Conservation (phyloP, 2,113 vertebrate species). For the Nibea coibor region DNA sequence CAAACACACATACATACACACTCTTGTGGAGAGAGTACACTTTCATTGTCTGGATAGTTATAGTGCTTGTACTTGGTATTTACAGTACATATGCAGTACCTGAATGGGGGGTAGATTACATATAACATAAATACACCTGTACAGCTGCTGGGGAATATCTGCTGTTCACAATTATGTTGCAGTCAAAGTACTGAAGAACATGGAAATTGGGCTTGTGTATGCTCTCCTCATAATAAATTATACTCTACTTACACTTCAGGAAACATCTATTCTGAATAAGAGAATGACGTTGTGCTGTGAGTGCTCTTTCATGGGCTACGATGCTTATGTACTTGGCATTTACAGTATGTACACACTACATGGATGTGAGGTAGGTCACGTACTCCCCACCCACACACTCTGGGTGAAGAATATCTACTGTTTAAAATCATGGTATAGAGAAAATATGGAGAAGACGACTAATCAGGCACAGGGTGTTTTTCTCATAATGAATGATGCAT, state of each 20-base stretch:
- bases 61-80: constrained; percentile 22
- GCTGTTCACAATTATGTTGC: background rate
- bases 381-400: too few species aligned
- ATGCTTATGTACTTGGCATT: too few species aligned
- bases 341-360: too few species aligned
- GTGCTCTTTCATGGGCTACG: too few species aligned
- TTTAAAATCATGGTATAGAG: background rate
- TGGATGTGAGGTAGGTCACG: too few species aligned
- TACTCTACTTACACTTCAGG: too few species aligned
- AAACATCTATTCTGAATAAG: too few species aligned
- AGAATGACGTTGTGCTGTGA: too few species aligned
- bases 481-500: background rate
- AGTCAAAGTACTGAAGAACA: background rate
- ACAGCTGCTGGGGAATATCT: background rate
- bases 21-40: constrained; percentile 33
- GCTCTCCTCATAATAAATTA: too few species aligned
- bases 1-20: constrained; percentile 13
- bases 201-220: background rate
- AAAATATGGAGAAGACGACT: background rate
- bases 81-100: background rate
- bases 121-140: background rate
- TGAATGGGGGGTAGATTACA: constrained; percentile 10
- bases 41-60: constrained; percentile 14
- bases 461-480: background rate
- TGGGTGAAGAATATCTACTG: too few species aligned